Base-by-base conservation (phyloP, 1,140 invertebrate genomes). In the Rhagoletis pomonella region DNA sequence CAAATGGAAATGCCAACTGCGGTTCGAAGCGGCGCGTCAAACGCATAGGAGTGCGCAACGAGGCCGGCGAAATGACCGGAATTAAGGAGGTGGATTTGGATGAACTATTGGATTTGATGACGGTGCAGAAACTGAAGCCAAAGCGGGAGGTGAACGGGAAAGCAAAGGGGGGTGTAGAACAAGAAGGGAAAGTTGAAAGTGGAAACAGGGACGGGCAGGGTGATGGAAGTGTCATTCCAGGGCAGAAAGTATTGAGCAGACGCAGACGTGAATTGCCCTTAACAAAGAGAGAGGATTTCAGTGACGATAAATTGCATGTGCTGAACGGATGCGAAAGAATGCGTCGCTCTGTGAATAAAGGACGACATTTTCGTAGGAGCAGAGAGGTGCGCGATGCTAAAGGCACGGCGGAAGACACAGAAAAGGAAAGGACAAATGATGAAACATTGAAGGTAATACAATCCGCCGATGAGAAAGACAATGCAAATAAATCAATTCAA, bases 51-150 rank as follows among this genome's bases (percentile, higher is more conserved):
- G 73, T 81, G 3, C 4, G 7, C 19, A 81, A 81, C 55, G n/a
- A 19, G 9, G 47, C 44, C 19, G 47, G 47, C 2, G 47, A 55
- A 81, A 3, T 55, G 5, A 55, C 47, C 4, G 73, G 9, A 1
- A 14, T 81, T 5, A 81, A 55, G 17, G 73, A 81, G 55, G 73
- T 55, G 10, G 73, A 81, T 29, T 10, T 55, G 14, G 47, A 10
- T 55, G 73, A 17, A 62, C 73, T 77, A 17, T 42, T 39, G 10
- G 87, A 81, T 60, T 10, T 87, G 1, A 55, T 62, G 73, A 84
- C 62, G 17, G 42, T 84, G 6, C 64, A 64, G 42, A 55, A 64
- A 42, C 50, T 84, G 4, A 50, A 77, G 7, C 29, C 67, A 1
- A 84, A 84, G 50, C n/a, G 81, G 10, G 87, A 85, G 12, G 29